Evolutionary conservation across 2,888 invertebrate species (phyloP).

Genomic region (Pandemis heparana): DNA sequence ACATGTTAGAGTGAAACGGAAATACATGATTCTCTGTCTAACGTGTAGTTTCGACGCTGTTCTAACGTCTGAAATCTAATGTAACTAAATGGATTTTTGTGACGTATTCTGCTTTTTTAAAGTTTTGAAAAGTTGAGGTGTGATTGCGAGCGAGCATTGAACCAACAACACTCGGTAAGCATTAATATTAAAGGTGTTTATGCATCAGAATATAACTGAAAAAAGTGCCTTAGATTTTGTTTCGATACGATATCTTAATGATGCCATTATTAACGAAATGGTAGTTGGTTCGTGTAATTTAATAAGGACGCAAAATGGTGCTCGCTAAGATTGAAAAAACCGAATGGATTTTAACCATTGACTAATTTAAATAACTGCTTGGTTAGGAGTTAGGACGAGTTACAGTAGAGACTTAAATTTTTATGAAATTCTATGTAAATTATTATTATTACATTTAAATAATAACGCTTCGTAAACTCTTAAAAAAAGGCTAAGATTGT

Average conservation of each 20-base stretch:
- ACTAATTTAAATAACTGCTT: constrained; percentile 23
- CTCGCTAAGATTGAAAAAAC: neutral
- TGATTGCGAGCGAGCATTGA: no score
- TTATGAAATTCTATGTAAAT: constrained; percentile 16
- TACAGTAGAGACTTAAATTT: neutral
- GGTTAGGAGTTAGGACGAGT: neutral
- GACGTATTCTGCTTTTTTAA: no score
- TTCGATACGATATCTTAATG: neutral
- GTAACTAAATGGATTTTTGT: no score
- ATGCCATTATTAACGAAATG: neutral
- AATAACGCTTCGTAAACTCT: constrained; percentile 5
- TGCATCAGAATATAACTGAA: neutral
- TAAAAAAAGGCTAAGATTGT: neutral
- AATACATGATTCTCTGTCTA: no score
- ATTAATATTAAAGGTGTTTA: neutral
- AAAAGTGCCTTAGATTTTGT: neutral
- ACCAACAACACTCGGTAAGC: no score
- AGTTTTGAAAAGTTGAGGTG: no score
- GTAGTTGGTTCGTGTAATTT: neutral
- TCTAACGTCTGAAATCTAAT: no score
- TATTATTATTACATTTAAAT: neutral
- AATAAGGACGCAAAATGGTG: neutral
- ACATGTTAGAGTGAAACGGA: no score
- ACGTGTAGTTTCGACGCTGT: no score
- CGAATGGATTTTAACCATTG: neutral